Base-by-base conservation (phyloP, 2,888 invertebrate species). In the Agelastica alni region DNA sequence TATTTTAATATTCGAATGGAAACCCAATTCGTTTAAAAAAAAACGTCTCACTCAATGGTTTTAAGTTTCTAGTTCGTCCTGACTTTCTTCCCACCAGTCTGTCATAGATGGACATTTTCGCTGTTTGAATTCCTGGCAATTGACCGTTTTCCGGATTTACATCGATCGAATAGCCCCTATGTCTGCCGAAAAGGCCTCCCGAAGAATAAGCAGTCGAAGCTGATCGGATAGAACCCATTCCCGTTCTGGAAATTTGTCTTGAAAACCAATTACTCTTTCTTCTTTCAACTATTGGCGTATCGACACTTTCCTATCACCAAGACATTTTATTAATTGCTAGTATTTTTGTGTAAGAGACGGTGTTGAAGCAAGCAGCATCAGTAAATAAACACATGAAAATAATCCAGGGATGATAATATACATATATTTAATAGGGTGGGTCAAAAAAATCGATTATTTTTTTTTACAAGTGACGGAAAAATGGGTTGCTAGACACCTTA, bases 141-240 rank as follows among this genome's bases (percentile, higher is more conserved):
- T 75, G 75, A 3, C 75, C 76, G 32, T 71, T 72, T 66, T 81
- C 81, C 0, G 81, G 81, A 62, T 79, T 81, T 13, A 80, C 80
- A 58, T 84, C 84, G 1, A 88, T 87, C 4, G 91, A 91, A 73
- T 91, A 91, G 66, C 89, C 86, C 0, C 91, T 83, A 65, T 88
- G 87, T 48, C 91, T 80, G 7, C 86, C 84, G 69, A 92, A 91
- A 42, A 91, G 81, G 7, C 86, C 85, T 5, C 87, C 86, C 1
- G 91, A 91, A 4, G 91, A 91, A 71, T 92, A 92, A 0, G 91
- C 89, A 0, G 92, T 92, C 0, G 91, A 91, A 1, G 91, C 89
- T 28, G 92, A 92, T 17, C 93, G 82, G 26, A 89, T 86, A 0
- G 92, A 92, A 1, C 92, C 92, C 86, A 93, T 90, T 63, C 92